Conservation (phyloP, 2,888 invertebrate genomes). For the Drosophila sordidapex region DNA sequence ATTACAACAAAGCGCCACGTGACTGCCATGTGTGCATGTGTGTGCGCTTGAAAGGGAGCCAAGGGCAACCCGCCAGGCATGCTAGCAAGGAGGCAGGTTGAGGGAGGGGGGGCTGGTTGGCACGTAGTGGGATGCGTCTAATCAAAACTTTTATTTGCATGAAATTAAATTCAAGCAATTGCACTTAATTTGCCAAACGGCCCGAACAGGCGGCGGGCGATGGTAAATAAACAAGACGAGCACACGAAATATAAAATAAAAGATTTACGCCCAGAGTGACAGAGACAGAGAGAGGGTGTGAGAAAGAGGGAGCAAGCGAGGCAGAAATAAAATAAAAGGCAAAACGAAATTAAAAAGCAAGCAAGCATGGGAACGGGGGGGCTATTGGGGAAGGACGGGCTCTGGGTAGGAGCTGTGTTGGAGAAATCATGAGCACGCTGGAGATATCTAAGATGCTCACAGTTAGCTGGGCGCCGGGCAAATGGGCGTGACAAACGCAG, state of each 20-base stretch:
- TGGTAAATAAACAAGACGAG: constrained; percentile 75
- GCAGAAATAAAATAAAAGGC: constrained; percentile 25
- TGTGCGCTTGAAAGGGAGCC: constrained; percentile 9
- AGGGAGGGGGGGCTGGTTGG: neutral
- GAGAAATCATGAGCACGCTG: constrained; percentile 71
- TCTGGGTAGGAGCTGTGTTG: neutral
- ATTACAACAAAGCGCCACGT: constrained; percentile 68
- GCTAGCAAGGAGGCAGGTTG: too few relatives aligned
- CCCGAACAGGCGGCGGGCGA: constrained; percentile 55
- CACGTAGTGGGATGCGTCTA: constrained; percentile 62
- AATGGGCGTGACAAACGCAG: constrained; percentile 66
- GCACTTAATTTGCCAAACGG: constrained; percentile 82
- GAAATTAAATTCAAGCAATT: constrained; percentile 84
- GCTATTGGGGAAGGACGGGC: neutral
- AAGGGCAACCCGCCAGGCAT: constrained; percentile 10
- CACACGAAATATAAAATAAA: constrained; percentile 53
- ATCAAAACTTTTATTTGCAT: constrained; percentile 84
- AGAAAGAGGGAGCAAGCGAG: neutral
- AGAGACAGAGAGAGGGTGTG: neutral
- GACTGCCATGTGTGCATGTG: constrained; percentile 55
- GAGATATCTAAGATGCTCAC: constrained; percentile 64
- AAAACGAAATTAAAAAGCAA: constrained; percentile 76
- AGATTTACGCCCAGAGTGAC: constrained; percentile 46
- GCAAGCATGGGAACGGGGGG: constrained; percentile 53
- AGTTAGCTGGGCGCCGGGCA: constrained; percentile 31